Conservation (phyloP, 2,888 invertebrate genomes). For the Protula sp. region DNA sequence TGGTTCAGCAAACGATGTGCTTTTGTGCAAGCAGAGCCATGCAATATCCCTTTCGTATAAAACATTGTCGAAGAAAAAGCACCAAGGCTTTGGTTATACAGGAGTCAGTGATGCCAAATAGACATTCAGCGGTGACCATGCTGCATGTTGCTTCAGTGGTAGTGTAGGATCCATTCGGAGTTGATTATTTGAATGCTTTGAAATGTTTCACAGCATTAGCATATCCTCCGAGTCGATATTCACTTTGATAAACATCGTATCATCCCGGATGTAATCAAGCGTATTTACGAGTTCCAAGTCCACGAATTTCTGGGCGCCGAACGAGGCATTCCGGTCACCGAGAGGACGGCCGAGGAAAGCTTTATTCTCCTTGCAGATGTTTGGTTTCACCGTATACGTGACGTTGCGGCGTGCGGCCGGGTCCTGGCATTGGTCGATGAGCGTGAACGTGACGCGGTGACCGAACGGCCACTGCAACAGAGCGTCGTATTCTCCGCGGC, state of each 20-base stretch:
- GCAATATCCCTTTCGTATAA: too few relatives aligned
- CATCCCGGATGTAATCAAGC: constrained; percentile 29
- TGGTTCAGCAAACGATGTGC: too few relatives aligned
- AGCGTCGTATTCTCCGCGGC: constrained; percentile 40
- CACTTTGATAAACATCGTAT: constrained; percentile 29
- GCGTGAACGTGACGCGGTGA: constrained; percentile 35
- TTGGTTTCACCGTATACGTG: constrained; percentile 41
- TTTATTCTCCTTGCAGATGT: constrained; percentile 36
- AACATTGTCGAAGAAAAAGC: too few relatives aligned
- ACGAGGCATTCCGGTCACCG: constrained; percentile 50
- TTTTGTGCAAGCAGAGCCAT: too few relatives aligned
- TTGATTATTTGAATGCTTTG: too few relatives aligned
- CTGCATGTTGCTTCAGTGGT: too few relatives aligned
- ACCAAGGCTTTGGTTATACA: too few relatives aligned
- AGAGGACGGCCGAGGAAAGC: constrained; percentile 50
- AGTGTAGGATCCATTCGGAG: too few relatives aligned
- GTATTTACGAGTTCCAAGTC: constrained; percentile 19
- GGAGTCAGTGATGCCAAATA: too few relatives aligned
- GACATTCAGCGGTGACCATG: too few relatives aligned
- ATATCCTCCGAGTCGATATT: constrained; percentile 19
- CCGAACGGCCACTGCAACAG: constrained; percentile 42
- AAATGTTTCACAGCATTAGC: neutral
- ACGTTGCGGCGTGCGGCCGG: constrained; percentile 44
- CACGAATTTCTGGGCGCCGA: constrained; percentile 49
- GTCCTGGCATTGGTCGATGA: constrained; percentile 42